Conservation (phyloP, 2,888 invertebrate genomes). For the Itoplectis maculator region DNA sequence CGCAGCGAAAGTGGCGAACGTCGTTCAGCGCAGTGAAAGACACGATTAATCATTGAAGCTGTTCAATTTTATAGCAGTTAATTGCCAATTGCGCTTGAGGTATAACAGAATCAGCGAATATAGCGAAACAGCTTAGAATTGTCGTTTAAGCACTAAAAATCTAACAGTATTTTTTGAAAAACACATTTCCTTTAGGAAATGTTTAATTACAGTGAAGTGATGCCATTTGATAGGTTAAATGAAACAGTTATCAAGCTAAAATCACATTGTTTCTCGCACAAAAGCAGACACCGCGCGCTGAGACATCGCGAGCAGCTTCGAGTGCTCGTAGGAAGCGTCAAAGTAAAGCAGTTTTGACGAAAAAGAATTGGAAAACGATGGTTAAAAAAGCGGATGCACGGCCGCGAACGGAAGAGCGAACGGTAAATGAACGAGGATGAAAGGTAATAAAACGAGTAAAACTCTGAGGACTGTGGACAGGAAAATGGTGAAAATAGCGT, state of each 20-base stretch:
- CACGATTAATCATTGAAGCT: neutral
- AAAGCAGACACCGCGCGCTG: no score
- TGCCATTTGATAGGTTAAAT: no score
- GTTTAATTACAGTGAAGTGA: no score
- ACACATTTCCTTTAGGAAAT: no score
- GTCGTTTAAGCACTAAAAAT: no score
- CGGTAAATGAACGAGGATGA: conserved; percentile 59
- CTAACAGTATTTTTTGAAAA: no score
- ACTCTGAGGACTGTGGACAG: conserved; percentile 33
- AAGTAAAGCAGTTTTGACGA: neutral
- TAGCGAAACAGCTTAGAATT: no score
- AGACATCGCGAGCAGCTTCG: neutral
- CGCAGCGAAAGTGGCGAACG: neutral
- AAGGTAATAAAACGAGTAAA: conserved; percentile 56
- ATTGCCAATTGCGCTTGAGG: no score
- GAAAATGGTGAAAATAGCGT: conserved; percentile 10
- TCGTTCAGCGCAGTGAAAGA: neutral
- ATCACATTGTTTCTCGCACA: neutral
- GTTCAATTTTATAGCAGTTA: neutral
- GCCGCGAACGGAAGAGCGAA: conserved; percentile 28
- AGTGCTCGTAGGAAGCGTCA: neutral
- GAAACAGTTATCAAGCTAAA: no score
- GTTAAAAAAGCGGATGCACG: conserved; percentile 11
- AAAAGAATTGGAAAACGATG: conserved; percentile 7
- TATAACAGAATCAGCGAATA: no score